Evolutionary conservation across 1,140 invertebrate genomes (phyloP).

Genomic region (Heliconius eleuchia): DNA sequence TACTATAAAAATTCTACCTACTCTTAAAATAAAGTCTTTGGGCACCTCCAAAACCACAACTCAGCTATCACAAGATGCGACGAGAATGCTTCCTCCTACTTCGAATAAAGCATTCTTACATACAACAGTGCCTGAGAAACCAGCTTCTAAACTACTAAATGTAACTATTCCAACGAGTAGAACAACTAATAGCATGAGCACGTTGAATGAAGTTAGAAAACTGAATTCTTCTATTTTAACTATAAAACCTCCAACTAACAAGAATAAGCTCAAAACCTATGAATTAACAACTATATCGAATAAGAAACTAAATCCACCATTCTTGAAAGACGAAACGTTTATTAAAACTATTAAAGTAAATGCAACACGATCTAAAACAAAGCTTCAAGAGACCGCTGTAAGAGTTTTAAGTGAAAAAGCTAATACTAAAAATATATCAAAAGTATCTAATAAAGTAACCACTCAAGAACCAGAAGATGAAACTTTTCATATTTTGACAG

Average conservation of each 20-base stretch:
- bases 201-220: slow-evolving; percentile 49
- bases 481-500: slow-evolving; percentile 80
- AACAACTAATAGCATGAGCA: slow-evolving; percentile 73
- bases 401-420: slow-evolving; percentile 36
- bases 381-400: slow-evolving; percentile 36
- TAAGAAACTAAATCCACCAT: slow-evolving; percentile 13
- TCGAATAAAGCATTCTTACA: slow-evolving; percentile 27
- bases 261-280: slow-evolving; percentile 30
- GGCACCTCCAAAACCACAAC: slow-evolving; percentile 35
- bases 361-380: slow-evolving; percentile 32
- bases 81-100: slow-evolving; percentile 39
- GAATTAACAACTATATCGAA: slow-evolving; percentile 39
- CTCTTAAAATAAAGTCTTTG: slow-evolving; percentile 43
- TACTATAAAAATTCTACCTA: slow-evolving; percentile 52
- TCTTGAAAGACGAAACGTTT: slow-evolving; percentile 33
- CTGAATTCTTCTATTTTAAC: slow-evolving; percentile 61
- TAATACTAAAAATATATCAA: slow-evolving; percentile 55
- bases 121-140: slow-evolving; percentile 26
- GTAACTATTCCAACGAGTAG: slow-evolving; percentile 51
- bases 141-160: slow-evolving; percentile 36
- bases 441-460: slow-evolving; percentile 48
- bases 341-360: slow-evolving; percentile 34
- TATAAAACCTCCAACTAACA: slow-evolving; percentile 59
- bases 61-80: slow-evolving; percentile 42
- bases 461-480: slow-evolving; percentile 71